A percentile compares a stretch with the other conserved stretches of the same genome.
phyloP scores from a whole-genome alignment of 1,140 invertebrate species.

The Trachymyrmex septentrionalis region DNA sequence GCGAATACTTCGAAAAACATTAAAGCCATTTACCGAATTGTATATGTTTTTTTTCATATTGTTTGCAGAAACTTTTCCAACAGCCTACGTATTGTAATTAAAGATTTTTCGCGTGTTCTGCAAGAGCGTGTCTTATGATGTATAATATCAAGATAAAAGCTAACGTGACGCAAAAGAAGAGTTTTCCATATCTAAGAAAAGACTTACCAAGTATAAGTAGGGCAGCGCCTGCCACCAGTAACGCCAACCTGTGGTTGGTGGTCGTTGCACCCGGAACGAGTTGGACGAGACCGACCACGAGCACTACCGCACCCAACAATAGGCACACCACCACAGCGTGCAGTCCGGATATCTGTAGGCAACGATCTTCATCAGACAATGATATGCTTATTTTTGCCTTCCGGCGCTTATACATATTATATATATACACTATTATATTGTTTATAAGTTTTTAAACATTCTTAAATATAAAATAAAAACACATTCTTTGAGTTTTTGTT shows the following conservation, averaged over 20 bases:
- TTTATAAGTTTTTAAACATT: too few relatives aligned
- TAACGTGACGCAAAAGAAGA: neutral
- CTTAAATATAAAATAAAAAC: too few relatives aligned
- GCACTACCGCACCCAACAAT: slow-evolving; percentile 91
- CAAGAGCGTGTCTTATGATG: too few relatives aligned
- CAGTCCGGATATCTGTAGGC: slow-evolving; percentile 89
- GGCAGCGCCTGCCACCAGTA: slow-evolving; percentile 89
- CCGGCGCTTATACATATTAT: neutral
- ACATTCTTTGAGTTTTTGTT: too few relatives aligned
- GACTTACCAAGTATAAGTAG: slow-evolving; percentile 84
- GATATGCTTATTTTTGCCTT: neutral
- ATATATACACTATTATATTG: too few relatives aligned
- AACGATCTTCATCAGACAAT: slow-evolving; percentile 50
- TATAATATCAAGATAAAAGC: neutral
- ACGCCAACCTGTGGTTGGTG: slow-evolving; percentile 90
- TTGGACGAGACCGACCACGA: slow-evolving; percentile 93
- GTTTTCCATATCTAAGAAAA: slow-evolving; percentile 23
- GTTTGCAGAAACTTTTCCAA: too few relatives aligned
- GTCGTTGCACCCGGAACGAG: slow-evolving; percentile 93
- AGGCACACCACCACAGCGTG: slow-evolving; percentile 92
- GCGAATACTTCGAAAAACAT: too few relatives aligned
- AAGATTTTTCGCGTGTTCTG: neutral
- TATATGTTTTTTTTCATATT: too few relatives aligned
- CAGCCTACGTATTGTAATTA: too few relatives aligned
- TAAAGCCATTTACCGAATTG: too few relatives aligned